Conservation (phyloP, 2,888 invertebrate species). For the Caenorhabditis becei region DNA sequence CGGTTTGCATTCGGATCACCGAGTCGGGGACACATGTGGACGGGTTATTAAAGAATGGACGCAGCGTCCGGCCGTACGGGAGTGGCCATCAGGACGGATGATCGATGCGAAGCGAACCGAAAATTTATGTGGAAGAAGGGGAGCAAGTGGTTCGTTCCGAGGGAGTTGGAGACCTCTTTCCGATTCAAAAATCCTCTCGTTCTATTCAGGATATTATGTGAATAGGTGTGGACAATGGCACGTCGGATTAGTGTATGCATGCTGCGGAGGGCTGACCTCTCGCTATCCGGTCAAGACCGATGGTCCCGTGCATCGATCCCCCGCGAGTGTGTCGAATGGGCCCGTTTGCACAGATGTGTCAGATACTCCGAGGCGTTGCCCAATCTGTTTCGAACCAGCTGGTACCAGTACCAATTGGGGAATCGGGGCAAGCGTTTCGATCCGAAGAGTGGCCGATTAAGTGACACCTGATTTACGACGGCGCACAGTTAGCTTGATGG, state of each 20-base stretch:
- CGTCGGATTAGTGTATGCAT: conserved; percentile 44
- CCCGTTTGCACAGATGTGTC: conserved; percentile 55
- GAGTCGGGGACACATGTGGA: conserved; percentile 30
- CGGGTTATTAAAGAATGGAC: conserved; percentile 43
- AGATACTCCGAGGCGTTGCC: conserved; percentile 18
- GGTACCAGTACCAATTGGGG: conserved; percentile 34
- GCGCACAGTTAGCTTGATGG: conserved; percentile 44
- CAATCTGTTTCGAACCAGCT: conserved; percentile 53
- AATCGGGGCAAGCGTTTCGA: conserved; percentile 10
- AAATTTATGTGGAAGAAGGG: background rate
- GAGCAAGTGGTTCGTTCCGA: background rate
- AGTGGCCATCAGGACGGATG: conserved; percentile 26
- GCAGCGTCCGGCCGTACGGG: conserved; percentile 44
- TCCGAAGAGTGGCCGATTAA: conserved; percentile 34
- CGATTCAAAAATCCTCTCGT: conserved; percentile 1
- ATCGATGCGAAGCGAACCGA: conserved; percentile 26
- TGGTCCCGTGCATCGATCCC: conserved; percentile 19
- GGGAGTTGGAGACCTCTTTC: background rate
- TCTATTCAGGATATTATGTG: conserved; percentile 37
- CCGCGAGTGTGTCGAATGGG: conserved; percentile 18
- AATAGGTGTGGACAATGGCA: conserved; percentile 44
- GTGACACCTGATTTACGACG: conserved; percentile 54
- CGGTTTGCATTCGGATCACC: conserved; percentile 45
- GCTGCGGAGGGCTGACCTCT: conserved; percentile 34
- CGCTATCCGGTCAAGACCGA: conserved; percentile 27